Evolutionary conservation across 2,113 vertebrate species (phyloP), one percentile per base, ranked within the genome.

Genomic region (Athene cunicularia): DNA sequence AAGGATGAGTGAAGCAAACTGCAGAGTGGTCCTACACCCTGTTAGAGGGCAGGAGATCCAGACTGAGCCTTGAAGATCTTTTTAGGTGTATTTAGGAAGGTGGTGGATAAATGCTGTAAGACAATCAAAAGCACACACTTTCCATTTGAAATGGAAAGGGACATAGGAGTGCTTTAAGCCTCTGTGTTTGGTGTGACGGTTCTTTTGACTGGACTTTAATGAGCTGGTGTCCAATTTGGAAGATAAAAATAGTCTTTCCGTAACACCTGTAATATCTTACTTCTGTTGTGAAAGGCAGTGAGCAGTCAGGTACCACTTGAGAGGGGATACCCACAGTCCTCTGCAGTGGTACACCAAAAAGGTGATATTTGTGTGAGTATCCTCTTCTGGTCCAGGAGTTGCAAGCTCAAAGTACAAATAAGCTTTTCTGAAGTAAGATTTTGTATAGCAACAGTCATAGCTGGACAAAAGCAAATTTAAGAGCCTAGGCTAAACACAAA

Each of bases 41-140:
- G 55, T 11, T 66, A 74, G 32, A 55, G 18, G 18, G 28, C 47
- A 92, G 63, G 39, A 60, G 56, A 23, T 35, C 73, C 33, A 80
- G 63, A 71, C 11, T 33, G 37, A 88, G 23, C 26, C 58, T 32
- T 82, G 47, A 21, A 74, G 63, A 10, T 23, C 18, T 81, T 85
- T n/a, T 32, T 17, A 13, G 0, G 0, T 10, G 3, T 30, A 0
- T 63, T 88, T 50, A 15, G 52, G 23, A 35, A 66, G 35, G 53
- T 0, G 2, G 14, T 20, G 11, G 56, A 33, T 49, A 68, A 84
- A 49, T 6, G 19, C 15, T 60, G 35, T 39, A 21, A 52, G 5
- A 5, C 2, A 2, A 43, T 35, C 27, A 32, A 58, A 74, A 55
- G 17, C 22, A 16, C 6, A 4, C 9, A 9, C 8, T 50, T 17